These are phyloP conservation scores for Mesoligia furuncula DNA, from an alignment of 2,888 invertebrate species.

Conservation along the genomic window DNA sequence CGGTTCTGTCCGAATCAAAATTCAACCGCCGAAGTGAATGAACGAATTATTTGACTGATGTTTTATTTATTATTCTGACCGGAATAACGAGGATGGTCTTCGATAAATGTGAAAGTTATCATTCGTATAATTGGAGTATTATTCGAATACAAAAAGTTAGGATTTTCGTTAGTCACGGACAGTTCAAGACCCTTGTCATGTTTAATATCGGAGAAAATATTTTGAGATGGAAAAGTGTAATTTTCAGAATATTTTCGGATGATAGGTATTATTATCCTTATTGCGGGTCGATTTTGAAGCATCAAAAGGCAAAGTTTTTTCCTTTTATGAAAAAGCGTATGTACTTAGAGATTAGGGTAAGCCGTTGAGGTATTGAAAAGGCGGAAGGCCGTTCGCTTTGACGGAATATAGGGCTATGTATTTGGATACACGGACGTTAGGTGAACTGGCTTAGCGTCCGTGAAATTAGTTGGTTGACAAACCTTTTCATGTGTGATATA, in stretches of 20 bases:
- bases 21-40: slow-evolving; percentile 73
- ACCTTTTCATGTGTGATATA: slow-evolving; percentile 2
- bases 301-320: slow-evolving; percentile 48
- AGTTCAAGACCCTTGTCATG: slow-evolving; percentile 60
- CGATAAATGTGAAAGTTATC: slow-evolving; percentile 64
- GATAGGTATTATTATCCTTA: slow-evolving; percentile 24
- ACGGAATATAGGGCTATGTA: slow-evolving; percentile 18
- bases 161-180: slow-evolving; percentile 43
- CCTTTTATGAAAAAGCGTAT: slow-evolving; percentile 24
- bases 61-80: slow-evolving; percentile 76
- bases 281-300: slow-evolving; percentile 37
- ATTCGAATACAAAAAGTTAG: slow-evolving; percentile 58
- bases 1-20: slow-evolving; percentile 70
- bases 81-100: slow-evolving; percentile 69
- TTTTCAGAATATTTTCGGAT: slow-evolving; percentile 41
- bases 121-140: slow-evolving; percentile 62
- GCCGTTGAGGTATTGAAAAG: slow-evolving; percentile 49
- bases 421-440: not conserved
- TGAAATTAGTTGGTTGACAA: slow-evolving; percentile 30
- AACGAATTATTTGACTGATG: slow-evolving; percentile 74
- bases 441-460: not conserved
- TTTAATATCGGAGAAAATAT: slow-evolving; percentile 49
- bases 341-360: slow-evolving; percentile 48
- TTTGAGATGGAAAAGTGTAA: slow-evolving; percentile 43
- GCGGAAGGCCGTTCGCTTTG: slow-evolving; percentile 34